phyloP scores from a whole-genome alignment of 2,113 vertebrate species.

The Xiphorhynchus elegans region DNA sequence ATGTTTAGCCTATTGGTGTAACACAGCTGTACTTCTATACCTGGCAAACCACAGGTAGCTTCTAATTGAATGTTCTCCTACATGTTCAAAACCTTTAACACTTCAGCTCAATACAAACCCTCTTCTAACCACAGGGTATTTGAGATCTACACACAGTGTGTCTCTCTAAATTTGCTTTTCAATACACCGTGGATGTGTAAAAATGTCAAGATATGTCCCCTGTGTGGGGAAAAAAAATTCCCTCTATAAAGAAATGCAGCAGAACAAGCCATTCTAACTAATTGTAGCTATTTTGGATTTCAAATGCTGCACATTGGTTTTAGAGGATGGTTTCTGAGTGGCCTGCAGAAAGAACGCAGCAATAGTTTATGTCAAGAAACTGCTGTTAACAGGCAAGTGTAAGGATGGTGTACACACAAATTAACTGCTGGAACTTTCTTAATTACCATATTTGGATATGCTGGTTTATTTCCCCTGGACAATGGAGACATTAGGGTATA shows the following conservation, averaged over 20 bases:
- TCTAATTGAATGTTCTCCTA: conserved; percentile 23
- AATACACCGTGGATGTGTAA: neutral
- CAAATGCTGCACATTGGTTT: neutral
- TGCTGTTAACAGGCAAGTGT: neutral
- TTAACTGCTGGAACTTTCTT: neutral
- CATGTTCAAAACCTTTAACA: neutral
- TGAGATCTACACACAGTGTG: neutral
- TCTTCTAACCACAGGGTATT: neutral
- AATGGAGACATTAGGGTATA: neutral
- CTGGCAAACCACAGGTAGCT: neutral
- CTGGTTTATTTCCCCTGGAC: neutral
- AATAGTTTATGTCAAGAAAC: neutral
- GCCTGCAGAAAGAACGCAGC: neutral
- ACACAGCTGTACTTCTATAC: neutral
- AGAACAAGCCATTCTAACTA: neutral
- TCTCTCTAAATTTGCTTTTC: neutral
- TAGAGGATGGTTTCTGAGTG: neutral
- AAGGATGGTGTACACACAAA: neutral
- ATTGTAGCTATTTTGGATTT: neutral
- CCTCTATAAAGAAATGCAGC: neutral
- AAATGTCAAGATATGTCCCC: neutral
- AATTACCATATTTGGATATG: neutral
- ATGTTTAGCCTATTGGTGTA: neutral
- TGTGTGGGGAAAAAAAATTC: neutral
- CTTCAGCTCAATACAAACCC: neutral